Evolutionary conservation across 2,797 vertebrate genomes (phyloP), one percentile per base, ranked within the genome.

Genomic region (Meda fulgida): DNA sequence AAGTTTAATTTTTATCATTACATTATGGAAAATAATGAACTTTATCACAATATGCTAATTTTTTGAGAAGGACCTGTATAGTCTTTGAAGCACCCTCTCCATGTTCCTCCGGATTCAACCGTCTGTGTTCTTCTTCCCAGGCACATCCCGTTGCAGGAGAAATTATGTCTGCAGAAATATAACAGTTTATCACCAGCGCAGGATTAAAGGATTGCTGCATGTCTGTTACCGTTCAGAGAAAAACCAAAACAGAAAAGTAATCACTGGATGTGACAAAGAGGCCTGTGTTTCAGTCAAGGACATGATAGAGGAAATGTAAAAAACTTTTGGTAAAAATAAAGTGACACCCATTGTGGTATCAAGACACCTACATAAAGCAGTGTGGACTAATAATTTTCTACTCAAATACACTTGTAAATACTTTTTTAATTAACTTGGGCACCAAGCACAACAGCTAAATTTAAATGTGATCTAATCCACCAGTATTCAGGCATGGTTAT

Each of bases 141-240:
- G 29, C 73, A 77, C 46, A 78, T 11, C 10, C 34, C 23, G 0
- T 60, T 40, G 14, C 72, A 85, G 69, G 55, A 83, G 36, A 79
- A 40, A 72, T 43, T 14, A 53, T 53, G 46, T 71, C 85, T 66
- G 72, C 75, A 72, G 38, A 85, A 80, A 80, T 72, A 80, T 38
- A 80, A 65, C 43, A 53, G 77, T 87, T 84, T 79, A 84, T 81
- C 86, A 80, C 31, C 29, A 11, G 53, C 58, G 1, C 40, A 48
- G 38, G 29, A 84, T 65, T 48, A 70, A 48, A 80, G 34, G 36
- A 63, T 18, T 10, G 53, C 67, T 72, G 38, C 51, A 60, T 53
- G 77, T 31, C 58, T 65, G 67, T 80, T 69, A 29, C 36, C 31
- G 53, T 38, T 83, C 72, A 38, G 81, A 75, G 81, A 48, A 66